phyloP scores from a whole-genome alignment of 1,140 invertebrate species.

The Medauroidea extradentata region DNA sequence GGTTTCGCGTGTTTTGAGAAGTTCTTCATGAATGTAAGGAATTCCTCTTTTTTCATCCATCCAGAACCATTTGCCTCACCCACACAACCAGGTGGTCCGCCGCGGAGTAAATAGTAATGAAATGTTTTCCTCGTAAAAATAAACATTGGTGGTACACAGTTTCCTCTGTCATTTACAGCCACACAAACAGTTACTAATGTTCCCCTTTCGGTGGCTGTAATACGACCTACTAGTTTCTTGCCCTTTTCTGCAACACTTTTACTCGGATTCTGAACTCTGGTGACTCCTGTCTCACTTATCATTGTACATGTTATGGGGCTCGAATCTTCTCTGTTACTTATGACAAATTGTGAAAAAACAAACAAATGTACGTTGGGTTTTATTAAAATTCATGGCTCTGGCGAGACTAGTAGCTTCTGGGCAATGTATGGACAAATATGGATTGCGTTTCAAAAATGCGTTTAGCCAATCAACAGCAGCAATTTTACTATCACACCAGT shows the following conservation, averaged over 20 bases:
- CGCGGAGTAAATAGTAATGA: conserved; percentile 32
- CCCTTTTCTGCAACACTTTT: conserved; percentile 28
- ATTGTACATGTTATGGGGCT: conserved; percentile 34
- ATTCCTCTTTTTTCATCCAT: conserved; percentile 37
- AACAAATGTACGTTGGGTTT: conserved; percentile 33
- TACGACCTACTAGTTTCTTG: conserved; percentile 42
- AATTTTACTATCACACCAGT: conserved; percentile 28
- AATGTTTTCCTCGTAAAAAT: conserved; percentile 39
- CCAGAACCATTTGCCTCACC: conserved; percentile 34
- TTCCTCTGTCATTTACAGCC: conserved; percentile 39
- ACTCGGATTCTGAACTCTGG: conserved; percentile 7
- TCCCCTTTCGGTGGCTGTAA: conserved; percentile 44
- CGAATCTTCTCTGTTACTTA: too few species aligned
- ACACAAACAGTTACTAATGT: conserved; percentile 39
- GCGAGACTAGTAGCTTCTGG: conserved; percentile 43
- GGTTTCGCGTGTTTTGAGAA: conserved; percentile 31
- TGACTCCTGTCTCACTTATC: conserved; percentile 38
- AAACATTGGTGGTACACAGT: conserved; percentile 40
- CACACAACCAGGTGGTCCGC: conserved; percentile 33
- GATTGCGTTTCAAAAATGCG: conserved; percentile 38
- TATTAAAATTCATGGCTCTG: conserved; percentile 43
- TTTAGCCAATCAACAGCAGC: conserved; percentile 39
- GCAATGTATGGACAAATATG: conserved; percentile 32
- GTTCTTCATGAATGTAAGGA: conserved; percentile 37
- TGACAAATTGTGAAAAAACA: conserved; percentile 40